phyloP scores from a whole-genome alignment of 2,888 invertebrate genomes.

The Rhagium mordax region DNA sequence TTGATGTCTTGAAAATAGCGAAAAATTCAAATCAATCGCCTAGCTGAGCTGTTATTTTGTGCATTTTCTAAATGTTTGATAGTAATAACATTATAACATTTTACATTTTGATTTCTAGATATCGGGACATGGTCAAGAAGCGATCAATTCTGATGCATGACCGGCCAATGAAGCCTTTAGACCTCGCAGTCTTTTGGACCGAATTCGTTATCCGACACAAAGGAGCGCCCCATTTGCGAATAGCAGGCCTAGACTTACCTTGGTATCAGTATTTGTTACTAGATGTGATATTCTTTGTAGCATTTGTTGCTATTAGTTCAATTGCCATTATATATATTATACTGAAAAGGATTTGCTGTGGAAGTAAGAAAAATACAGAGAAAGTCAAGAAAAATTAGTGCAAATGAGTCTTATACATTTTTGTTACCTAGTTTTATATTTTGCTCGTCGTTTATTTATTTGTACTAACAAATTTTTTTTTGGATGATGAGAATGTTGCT shows the following conservation, averaged over 20 bases:
- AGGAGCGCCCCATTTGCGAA: slow-evolving; percentile 56
- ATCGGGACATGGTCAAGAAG: slow-evolving; percentile 46
- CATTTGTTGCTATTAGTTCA: not conserved
- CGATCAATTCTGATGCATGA: slow-evolving; percentile 55
- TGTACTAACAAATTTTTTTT: too few relatives aligned
- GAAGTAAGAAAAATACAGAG: not conserved
- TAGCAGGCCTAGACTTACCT: slow-evolving; percentile 53
- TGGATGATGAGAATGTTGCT: too few relatives aligned
- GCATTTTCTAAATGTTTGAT: too few relatives aligned
- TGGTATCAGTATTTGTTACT: slow-evolving; percentile 58
- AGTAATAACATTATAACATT: not conserved
- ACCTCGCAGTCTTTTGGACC: slow-evolving; percentile 55
- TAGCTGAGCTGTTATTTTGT: too few relatives aligned
- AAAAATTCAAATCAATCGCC: too few relatives aligned
- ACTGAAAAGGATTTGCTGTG: not conserved
- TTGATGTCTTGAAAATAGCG: too few relatives aligned
- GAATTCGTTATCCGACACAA: slow-evolving; percentile 57
- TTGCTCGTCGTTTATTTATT: too few relatives aligned
- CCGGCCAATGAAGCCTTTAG: slow-evolving; percentile 53
- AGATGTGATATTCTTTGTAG: slow-evolving; percentile 46
- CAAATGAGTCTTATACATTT: not conserved
- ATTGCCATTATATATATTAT: not conserved
- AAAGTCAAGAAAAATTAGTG: slow-evolving; percentile 13
- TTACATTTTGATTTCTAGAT: slow-evolving; percentile 38
- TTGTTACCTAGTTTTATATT: too few relatives aligned